Evolutionary conservation across 2,888 invertebrate genomes (phyloP), one percentile per base, ranked within the genome.

Genomic region (Merodon equestris): DNA sequence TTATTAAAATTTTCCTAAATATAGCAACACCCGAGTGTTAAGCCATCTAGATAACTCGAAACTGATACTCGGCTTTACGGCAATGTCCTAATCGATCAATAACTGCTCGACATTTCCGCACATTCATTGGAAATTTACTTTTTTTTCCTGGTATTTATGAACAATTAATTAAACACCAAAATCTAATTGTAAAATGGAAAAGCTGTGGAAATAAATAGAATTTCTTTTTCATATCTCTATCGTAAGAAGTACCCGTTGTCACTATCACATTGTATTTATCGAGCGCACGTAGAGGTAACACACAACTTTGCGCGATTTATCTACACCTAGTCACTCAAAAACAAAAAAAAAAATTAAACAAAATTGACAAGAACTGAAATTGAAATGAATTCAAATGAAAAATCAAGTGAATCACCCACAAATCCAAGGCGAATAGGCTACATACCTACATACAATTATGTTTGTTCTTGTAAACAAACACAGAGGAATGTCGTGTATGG

Each of bases 371-470:
- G 27, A 27, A 27, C 7, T 27, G 27, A 27, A 4, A 27, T 27
- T 27, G 27, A 27, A 4, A 27, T 27, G 27, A 74, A 57, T 64
- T 64, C 70, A 75, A 64, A 58, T 48, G 61, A 68, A 68, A 40
- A 68, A 44, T 75, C 58, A 64, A 44, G 64, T 75, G 58, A 75
- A 54, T 75, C 75, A 64, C 58, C 36, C 0, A 48, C 45, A 71
- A 71, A 70, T 56, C 38, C 60, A 51, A 27, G 27, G 7, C 7
- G 7, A 27, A 27, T 27, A 27, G 2, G 2, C 27, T 7, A 27
- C 27, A 27, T 7, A 27, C 27, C 3, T 27, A 7, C 27, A 27
- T 27, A 27, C 27, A n/a, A n/a, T 7, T 27, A 27, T 27, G 27
- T 27, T 4, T 27, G 27, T 27, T n/a, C n/a, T n/a, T n/a, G n/a